Evolutionary conservation across 92 coral and sea anemone genomes (phyloP).

Genomic region (Parazoanthus atlanticus): DNA sequence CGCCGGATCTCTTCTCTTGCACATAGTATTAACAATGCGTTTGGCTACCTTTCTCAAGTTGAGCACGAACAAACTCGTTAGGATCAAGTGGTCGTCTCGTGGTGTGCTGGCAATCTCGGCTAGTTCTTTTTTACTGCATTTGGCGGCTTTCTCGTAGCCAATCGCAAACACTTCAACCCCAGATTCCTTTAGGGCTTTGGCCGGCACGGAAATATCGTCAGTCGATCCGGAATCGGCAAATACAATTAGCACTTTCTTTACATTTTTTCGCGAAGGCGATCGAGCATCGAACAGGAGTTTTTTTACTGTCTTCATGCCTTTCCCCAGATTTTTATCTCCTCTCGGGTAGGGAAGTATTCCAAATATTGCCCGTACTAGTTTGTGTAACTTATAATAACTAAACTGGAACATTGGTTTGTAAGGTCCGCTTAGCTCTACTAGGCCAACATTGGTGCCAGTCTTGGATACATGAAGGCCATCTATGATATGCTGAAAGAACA

Average conservation of each 20-base stretch:
- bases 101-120: constrained; percentile 8
- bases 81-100: constrained; percentile 18
- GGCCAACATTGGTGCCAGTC: constrained; percentile 24
- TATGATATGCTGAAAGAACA: constrained; percentile 46
- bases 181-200: constrained; percentile 54
- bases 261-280: constrained; percentile 16
- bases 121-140: constrained; percentile 12
- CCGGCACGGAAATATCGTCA: constrained; percentile 57
- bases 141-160: constrained; percentile 57
- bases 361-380: constrained; percentile 31
- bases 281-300: constrained; percentile 36
- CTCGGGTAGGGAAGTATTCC: constrained; percentile 41
- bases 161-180: constrained; percentile 69
- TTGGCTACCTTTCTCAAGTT: constrained; percentile 8
- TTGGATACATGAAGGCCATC: constrained; percentile 38
- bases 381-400: not conserved
- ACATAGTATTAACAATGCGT: constrained; percentile 19
- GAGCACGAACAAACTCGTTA: constrained; percentile 22
- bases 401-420: constrained; percentile 32
- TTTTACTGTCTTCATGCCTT: constrained; percentile 5
- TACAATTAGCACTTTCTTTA: constrained; percentile 57
- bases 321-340: constrained; percentile 44
- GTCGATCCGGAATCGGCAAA: constrained; percentile 67
- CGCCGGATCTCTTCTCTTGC: not conserved
- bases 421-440: constrained; percentile 20